Percentiles rank a stretch among this genome's conserved stretches.
These are phyloP conservation scores for Sepioteuthis lessoniana DNA, from an alignment of 2,888 invertebrate genomes.

Conservation along the genomic window DNA sequence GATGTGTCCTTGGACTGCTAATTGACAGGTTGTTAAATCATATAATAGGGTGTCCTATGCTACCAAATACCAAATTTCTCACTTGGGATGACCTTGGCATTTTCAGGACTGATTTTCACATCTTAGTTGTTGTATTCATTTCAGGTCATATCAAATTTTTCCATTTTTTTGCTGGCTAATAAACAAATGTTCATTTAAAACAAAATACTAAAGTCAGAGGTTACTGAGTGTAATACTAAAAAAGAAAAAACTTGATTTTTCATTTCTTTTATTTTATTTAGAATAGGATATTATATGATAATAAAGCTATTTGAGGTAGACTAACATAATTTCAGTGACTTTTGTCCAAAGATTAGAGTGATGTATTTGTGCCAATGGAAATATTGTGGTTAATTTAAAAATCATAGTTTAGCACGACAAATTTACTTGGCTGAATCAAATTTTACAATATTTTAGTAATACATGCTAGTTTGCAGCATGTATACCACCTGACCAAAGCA, in stretches of 20 bases:
- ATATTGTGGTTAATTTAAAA: no score
- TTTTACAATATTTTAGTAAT: no score
- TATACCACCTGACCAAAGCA: no score
- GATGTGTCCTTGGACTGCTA: not conserved
- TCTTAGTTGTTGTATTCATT: not conserved
- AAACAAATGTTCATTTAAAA: not conserved
- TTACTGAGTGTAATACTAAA: not conserved
- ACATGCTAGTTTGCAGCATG: no score
- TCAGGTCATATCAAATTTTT: not conserved
- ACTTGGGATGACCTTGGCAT: not conserved
- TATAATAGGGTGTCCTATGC: not conserved
- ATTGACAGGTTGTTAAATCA: not conserved
- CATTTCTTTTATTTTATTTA: no score
- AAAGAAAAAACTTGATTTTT: not conserved
- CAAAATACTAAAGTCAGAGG: not conserved
- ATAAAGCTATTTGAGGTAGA: no score
- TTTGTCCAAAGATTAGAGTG: no score
- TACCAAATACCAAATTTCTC: not conserved
- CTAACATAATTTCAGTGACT: no score
- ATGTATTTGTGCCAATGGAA: no score
- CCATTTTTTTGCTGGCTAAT: not conserved
- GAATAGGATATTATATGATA: no score
- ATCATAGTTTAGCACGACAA: no score
- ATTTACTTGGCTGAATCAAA: no score
- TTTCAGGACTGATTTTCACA: not conserved